Conservation (phyloP, 37 sponge, comb jelly and placozoan species). For the Spongilla lacustris region DNA sequence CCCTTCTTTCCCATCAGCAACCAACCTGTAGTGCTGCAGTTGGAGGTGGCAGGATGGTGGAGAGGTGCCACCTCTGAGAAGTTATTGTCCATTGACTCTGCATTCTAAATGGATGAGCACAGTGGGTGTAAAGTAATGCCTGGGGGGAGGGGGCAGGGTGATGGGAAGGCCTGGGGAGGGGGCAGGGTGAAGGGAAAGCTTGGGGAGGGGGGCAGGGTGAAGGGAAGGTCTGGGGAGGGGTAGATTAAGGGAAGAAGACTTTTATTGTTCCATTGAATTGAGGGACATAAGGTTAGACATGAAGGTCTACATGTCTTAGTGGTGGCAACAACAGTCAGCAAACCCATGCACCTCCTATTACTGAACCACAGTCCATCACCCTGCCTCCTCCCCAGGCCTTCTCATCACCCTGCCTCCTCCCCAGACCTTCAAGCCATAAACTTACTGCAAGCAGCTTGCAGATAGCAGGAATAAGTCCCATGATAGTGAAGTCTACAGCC, state of each 20-base stretch:
- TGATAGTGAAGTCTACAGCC: neutral
- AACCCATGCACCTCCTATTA: no score
- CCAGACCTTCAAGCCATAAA: no score
- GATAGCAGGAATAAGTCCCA: neutral
- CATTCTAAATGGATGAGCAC: neutral
- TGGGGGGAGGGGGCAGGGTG: neutral
- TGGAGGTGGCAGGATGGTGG: neutral
- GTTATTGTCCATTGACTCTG: neutral
- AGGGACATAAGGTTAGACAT: neutral
- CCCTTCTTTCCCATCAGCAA: neutral
- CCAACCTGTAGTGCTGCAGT: conserved; percentile 3
- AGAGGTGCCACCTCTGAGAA: neutral
- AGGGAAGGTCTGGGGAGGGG: conserved; percentile 2
- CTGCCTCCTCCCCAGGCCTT: no score
- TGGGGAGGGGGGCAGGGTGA: conserved; percentile 16
- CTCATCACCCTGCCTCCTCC: no score
- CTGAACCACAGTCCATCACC: no score
- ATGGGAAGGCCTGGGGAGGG: conserved; percentile 10
- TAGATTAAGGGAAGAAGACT: neutral
- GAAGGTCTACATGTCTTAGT: neutral
- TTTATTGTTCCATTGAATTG: no score
- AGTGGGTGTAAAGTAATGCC: neutral
- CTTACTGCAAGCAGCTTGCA: neutral
- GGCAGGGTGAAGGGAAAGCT: neutral
- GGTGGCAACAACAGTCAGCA: neutral